Percentiles rank a stretch among this genome's conserved stretches.
These are phyloP conservation scores for Saxicola maurus DNA, from an alignment of 2,797 vertebrate genomes.

Conservation along the genomic window DNA sequence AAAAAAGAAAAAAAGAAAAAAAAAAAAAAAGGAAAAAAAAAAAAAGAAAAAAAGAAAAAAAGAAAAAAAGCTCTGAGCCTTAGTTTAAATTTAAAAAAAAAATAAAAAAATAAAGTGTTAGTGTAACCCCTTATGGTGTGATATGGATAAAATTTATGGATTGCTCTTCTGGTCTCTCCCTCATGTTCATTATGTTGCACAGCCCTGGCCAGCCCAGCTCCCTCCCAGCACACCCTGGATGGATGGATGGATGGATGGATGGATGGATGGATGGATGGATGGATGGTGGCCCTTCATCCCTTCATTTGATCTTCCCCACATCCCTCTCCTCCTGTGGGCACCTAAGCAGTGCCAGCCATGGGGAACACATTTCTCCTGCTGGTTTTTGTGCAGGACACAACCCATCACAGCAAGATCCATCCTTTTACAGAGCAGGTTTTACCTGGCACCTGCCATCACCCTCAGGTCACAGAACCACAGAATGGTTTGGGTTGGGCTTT, in stretches of 20 bases:
- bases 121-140: background rate
- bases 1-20: background rate
- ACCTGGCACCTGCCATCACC: background rate
- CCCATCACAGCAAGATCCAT: background rate
- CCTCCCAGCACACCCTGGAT: background rate
- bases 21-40: fast-evolving
- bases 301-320: fast-evolving
- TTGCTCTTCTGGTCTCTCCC: background rate
- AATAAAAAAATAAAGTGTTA: background rate
- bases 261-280: background rate
- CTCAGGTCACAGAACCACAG: background rate
- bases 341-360: background rate
- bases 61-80: background rate
- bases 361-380: background rate
- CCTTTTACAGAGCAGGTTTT: fast-evolving
- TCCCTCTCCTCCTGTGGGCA: background rate
- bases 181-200: background rate
- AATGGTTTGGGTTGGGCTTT: background rate
- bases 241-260: background rate
- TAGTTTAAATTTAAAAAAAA: background rate
- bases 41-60: no score
- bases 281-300: no score
- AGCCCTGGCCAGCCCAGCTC: background rate
- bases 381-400: fast-evolving
- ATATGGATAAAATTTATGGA: background rate